Conservation (phyloP, 2,113 vertebrate species). For the Dicaeum eximium region DNA sequence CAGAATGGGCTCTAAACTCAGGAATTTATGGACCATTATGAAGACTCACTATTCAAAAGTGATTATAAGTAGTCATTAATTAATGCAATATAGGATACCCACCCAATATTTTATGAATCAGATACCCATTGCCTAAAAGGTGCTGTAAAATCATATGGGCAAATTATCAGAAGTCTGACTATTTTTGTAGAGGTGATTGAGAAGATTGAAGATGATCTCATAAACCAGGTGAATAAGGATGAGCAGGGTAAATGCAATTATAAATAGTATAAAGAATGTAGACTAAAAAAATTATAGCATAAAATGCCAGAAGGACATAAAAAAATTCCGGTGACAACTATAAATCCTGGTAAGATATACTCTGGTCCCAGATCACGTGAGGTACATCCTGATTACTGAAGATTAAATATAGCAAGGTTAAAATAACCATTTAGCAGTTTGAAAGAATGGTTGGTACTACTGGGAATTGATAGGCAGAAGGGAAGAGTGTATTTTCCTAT, state of each 20-base stretch:
- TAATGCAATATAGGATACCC: not conserved
- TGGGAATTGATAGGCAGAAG: not conserved
- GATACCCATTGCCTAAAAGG: not conserved
- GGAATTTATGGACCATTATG: not conserved
- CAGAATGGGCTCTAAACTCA: not conserved
- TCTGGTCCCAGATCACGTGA: not conserved
- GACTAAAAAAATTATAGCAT: not conserved
- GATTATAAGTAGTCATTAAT: not conserved
- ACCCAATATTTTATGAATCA: not conserved
- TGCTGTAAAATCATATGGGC: not conserved
- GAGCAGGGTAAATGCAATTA: not conserved
- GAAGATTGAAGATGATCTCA: not conserved
- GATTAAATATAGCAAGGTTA: not conserved
- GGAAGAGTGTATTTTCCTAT: not conserved
- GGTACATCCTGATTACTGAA: not conserved
- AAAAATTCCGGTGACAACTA: not conserved
- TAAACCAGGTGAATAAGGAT: not conserved
- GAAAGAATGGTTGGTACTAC: not conserved
- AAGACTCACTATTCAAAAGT: not conserved
- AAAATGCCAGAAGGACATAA: not conserved
- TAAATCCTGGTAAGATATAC: not conserved
- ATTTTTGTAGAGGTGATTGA: not conserved
- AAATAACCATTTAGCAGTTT: not conserved
- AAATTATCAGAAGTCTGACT: not conserved
- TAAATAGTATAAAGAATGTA: not conserved